Evolutionary conservation across 2,888 invertebrate genomes (phyloP).

Genomic region (Agonopterix alstromeriana): DNA sequence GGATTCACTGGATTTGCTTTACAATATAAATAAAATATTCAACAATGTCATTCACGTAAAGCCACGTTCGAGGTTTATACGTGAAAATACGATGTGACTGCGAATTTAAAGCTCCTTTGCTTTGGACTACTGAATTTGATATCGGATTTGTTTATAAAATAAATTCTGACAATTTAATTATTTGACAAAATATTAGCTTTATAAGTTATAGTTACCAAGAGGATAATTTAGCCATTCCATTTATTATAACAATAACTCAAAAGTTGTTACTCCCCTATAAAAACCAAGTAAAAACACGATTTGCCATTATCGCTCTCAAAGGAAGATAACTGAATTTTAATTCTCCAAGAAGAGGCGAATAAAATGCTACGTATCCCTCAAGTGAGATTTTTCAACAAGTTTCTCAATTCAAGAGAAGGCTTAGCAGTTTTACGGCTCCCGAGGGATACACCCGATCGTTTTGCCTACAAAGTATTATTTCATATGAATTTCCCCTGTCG

Average conservation of each 20-base stretch:
- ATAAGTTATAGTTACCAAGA: no score
- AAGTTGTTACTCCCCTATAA: no score
- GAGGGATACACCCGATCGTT: conserved; percentile 50
- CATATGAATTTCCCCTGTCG: conserved; percentile 50
- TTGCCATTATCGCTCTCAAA: neutral
- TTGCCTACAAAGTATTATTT: conserved; percentile 64
- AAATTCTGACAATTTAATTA: neutral
- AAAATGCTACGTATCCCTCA: conserved; percentile 39
- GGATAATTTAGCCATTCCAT: no score
- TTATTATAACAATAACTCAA: neutral
- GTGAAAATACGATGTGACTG: conserved; percentile 11
- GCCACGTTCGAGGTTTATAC: conserved; percentile 8
- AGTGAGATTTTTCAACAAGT: conserved; percentile 64
- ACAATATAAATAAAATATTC: conserved; percentile 17
- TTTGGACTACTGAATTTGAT: neutral
- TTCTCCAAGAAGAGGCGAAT: conserved; percentile 20
- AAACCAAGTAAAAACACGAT: neutral
- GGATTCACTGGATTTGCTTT: conserved; percentile 39
- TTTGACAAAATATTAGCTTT: no score
- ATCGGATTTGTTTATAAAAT: neutral
- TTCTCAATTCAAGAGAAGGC: conserved; percentile 59
- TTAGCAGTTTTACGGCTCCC: conserved; percentile 60
- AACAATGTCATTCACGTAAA: conserved; percentile 16
- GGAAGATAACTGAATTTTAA: conserved; percentile 7
- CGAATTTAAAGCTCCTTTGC: neutral